These are phyloP conservation scores for Bubo blakistoni DNA, from an alignment of 2,113 vertebrate species.

Conservation along the genomic window DNA sequence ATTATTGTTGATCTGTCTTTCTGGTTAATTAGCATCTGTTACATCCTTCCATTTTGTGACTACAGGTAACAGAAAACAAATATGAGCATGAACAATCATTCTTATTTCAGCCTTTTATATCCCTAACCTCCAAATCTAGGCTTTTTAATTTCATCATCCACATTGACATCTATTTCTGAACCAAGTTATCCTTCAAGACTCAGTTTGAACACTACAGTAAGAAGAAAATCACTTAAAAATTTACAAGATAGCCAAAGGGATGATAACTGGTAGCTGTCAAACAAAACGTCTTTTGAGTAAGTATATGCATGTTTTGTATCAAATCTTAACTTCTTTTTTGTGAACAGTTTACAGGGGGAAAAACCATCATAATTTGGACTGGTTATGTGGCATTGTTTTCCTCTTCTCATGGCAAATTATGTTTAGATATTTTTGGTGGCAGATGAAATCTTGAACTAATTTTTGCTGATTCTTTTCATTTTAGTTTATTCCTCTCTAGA, in stretches of 20 bases:
- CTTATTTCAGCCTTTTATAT: neutral
- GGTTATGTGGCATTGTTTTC: neutral
- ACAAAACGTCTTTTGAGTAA: neutral
- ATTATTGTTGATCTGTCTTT: neutral
- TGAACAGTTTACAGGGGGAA: neutral
- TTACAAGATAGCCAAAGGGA: neutral
- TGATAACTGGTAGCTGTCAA: neutral
- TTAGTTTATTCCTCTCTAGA: neutral
- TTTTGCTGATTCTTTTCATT: neutral
- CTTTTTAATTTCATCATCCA: neutral
- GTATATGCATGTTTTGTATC: neutral
- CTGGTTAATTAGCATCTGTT: neutral
- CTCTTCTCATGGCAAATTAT: neutral
- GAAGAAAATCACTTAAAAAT: neutral
- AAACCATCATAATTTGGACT: neutral
- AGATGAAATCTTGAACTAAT: neutral
- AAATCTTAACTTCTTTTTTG: neutral
- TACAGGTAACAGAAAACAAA: neutral
- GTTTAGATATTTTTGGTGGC: neutral
- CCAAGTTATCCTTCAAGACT: neutral
- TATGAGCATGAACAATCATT: neutral
- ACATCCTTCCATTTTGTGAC: neutral
- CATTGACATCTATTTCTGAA: neutral
- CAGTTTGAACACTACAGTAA: neutral
- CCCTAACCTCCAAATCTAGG: accelerated